A percentile compares a stretch with the other conserved stretches of the same genome.
These are phyloP conservation scores for Danaus chrysippus DNA, from an alignment of 2,888 invertebrate species.

Conservation along the genomic window DNA sequence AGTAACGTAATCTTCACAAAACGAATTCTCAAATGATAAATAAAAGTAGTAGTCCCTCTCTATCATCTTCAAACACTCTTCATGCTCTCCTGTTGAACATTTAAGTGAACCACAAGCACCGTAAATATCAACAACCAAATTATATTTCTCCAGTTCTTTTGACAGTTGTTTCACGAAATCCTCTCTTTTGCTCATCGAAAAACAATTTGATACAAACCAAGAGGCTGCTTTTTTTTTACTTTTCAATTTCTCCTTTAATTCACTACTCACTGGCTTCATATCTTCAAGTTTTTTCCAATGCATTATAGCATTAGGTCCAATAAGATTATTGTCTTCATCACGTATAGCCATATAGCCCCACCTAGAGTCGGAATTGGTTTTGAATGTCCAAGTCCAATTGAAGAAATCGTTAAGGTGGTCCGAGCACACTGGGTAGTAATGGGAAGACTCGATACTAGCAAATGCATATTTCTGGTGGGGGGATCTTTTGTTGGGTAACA, in stretches of 20 bases:
- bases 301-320: slow-evolving; percentile 43
- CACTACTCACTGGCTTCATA: slow-evolving; percentile 40
- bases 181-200: slow-evolving; percentile 41
- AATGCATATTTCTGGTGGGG: slow-evolving; percentile 51
- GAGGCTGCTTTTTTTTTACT: slow-evolving; percentile 41
- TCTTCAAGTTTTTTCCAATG: slow-evolving; percentile 41
- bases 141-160: slow-evolving; percentile 38
- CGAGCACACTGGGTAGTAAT: slow-evolving; percentile 45
- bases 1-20: slow-evolving; percentile 56
- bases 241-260: slow-evolving; percentile 35
- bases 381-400: slow-evolving; percentile 58
- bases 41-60: slow-evolving; percentile 52
- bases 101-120: slow-evolving; percentile 39
- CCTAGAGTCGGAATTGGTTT: slow-evolving; percentile 44
- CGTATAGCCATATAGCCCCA: slow-evolving; percentile 49
- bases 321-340: slow-evolving; percentile 37
- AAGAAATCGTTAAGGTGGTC: slow-evolving; percentile 42
- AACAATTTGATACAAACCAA: slow-evolving; percentile 58
- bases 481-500: slow-evolving; percentile 41
- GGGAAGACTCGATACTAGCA: slow-evolving; percentile 48
- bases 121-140: slow-evolving; percentile 48
- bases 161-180: slow-evolving; percentile 38
- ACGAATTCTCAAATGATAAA: slow-evolving; percentile 58
- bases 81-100: slow-evolving; percentile 37
- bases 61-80: slow-evolving; percentile 44